Percentiles rank a stretch among this genome's conserved stretches.
Evolutionary conservation across 2,797 vertebrate genomes (phyloP).

Genomic region (Danio jaintianensis): DNA sequence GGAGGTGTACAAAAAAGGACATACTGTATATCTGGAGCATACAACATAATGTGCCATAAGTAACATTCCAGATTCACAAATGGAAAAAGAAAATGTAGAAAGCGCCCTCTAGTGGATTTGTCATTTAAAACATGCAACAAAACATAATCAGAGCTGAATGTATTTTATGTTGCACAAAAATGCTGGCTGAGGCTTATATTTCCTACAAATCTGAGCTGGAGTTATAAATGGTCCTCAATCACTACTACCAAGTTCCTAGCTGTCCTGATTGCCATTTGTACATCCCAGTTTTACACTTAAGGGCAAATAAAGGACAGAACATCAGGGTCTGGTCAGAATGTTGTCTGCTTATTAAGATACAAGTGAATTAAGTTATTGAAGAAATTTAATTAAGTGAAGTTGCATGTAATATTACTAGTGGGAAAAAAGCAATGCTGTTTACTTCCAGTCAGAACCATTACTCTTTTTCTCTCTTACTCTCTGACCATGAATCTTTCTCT

Average conservation of each 20-base stretch:
- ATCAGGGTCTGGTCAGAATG: conserved; percentile 18
- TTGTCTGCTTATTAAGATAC: conserved; percentile 5
- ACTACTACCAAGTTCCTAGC: not conserved
- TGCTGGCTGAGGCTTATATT: too few relatives aligned
- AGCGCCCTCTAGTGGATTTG: too few relatives aligned
- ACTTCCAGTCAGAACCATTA: conserved; percentile 5
- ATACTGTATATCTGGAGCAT: too few relatives aligned
- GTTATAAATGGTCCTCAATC: not conserved
- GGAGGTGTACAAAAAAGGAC: too few relatives aligned
- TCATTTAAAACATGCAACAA: too few relatives aligned
- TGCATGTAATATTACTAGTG: conserved; percentile 1
- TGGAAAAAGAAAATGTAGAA: too few relatives aligned
- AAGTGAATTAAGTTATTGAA: conserved; percentile 20
- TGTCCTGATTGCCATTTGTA: not conserved
- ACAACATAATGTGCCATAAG: too few relatives aligned
- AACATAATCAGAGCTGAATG: too few relatives aligned
- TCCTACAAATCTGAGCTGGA: too few relatives aligned
- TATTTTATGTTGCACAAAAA: too few relatives aligned
- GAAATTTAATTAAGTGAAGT: not conserved
- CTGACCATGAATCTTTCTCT: not conserved
- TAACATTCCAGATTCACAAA: too few relatives aligned
- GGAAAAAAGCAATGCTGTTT: not conserved
- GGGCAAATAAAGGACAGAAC: not conserved
- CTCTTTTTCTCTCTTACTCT: not conserved
- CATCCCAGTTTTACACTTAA: not conserved